Percentiles rank a stretch among this genome's conserved stretches.
Conservation (phyloP, 2,888 invertebrate species). For the Drosophila niveifrons region DNA sequence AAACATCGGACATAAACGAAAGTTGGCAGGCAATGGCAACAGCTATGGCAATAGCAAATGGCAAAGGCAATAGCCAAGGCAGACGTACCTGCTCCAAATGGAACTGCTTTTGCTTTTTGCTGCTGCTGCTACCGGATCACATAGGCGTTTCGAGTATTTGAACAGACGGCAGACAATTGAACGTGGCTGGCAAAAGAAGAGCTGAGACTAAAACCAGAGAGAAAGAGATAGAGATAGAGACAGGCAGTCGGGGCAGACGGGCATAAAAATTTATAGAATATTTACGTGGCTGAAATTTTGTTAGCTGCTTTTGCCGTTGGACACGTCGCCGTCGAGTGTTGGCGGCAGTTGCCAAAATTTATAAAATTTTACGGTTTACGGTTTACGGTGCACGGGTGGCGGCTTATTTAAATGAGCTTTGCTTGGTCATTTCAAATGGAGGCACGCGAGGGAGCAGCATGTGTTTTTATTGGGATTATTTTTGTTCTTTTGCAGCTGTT, state of each 20-base stretch:
- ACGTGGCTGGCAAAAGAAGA: conserved; percentile 37
- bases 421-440: conserved; percentile 26
- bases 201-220: conserved; percentile 19
- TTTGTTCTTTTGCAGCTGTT: not conserved
- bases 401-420: conserved; percentile 56
- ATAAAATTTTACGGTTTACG: conserved; percentile 52
- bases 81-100: conserved; percentile 37
- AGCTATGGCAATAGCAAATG: conserved; percentile 11
- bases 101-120: not conserved
- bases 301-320: conserved; percentile 33
- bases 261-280: conserved; percentile 78
- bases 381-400: conserved; percentile 34
- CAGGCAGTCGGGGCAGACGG: conserved; percentile 19
- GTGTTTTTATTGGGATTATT: conserved; percentile 17
- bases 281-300: conserved; percentile 73
- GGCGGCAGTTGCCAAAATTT: conserved; percentile 60
- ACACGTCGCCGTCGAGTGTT: conserved; percentile 23
- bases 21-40: conserved; percentile 47
- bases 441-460: conserved; percentile 6
- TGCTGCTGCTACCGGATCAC: conserved; percentile 11
- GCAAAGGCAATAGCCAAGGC: conserved; percentile 2
- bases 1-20: conserved; percentile 49
- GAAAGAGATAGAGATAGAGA: conserved; percentile 12
- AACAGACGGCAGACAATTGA: conserved; percentile 75
- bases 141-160: conserved; percentile 75